Evolutionary conservation across 2,888 invertebrate genomes (phyloP), one percentile per base, ranked within the genome.

Genomic region (Nomada fabriciana): DNA sequence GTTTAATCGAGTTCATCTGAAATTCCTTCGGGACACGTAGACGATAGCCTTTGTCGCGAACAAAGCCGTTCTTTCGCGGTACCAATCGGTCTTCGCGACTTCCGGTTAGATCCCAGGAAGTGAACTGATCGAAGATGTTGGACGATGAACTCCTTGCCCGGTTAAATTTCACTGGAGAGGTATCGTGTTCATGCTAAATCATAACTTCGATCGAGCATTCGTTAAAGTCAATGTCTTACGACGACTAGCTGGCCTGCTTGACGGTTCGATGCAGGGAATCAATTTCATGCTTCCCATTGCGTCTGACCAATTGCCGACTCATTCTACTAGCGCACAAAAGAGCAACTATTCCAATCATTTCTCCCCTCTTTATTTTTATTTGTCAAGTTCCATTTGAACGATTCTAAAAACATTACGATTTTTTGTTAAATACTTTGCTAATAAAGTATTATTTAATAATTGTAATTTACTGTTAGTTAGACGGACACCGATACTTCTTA

Each of bases 141-240:
- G 11, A 11, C 43, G 47, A 15, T 7, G 25, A 36, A 23, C 57
- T 29, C 3, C 18, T 60, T 18, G 36, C 7, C 50, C n/a, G n/a
- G 53, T 23, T 68, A 23, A 55, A 55, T 68, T 55, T 15, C 42
- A 10, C 20, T 23, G 10, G 7, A 1, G 43, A 13, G 23, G 76
- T 76, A 68, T 76, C 79, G 71, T 42, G 68, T 67, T 80, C 65
- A 57, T 11, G 76, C 53, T 55, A 42, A 60, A 47, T 75, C 72
- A 60, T 67, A 73, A 67, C 89, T 90, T 86, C 88, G 89, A 87
- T 89, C 90, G 90, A 90, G 88, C 84, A 84, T 89, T 91, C 90
- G 91, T 92, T 92, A 92, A 91, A 89, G 91, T 91, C 89, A 90
- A 91, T 90, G 92, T 91, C 90, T 90, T 87, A 86, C 84, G 84